phyloP scores from a whole-genome alignment of 2,888 invertebrate species.

The Rhopalosiphum nymphaeae region DNA sequence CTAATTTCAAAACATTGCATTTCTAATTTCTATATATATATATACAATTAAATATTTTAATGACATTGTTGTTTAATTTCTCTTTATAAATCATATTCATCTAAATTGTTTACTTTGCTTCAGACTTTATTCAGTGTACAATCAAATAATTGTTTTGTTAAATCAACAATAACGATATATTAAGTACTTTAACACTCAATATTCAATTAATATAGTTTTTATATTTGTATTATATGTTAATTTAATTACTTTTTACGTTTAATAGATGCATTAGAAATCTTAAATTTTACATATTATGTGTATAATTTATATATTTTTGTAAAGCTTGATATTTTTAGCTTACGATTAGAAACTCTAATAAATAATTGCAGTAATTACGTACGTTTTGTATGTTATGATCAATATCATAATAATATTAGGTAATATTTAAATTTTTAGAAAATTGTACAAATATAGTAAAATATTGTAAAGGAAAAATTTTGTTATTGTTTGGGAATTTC shows the following conservation, averaged over 20 bases:
- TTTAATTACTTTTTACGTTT: no score
- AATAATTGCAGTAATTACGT: not conserved
- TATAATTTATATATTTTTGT: not conserved
- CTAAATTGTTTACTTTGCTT: not conserved
- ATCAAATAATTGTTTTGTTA: not conserved
- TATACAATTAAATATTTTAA: not conserved
- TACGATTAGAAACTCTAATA: not conserved
- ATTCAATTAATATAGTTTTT: not conserved
- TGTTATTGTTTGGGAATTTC: no score
- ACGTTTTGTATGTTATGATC: not conserved
- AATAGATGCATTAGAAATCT: no score
- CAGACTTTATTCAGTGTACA: not conserved
- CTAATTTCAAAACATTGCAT: not conserved
- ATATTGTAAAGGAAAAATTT: not conserved
- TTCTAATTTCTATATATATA: not conserved
- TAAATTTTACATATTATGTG: no score
- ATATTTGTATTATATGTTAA: not conserved
- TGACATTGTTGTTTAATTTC: not conserved
- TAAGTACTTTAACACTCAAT: not conserved
- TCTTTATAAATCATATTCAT: not conserved
- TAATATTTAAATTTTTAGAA: not conserved
- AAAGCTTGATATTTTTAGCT: not conserved
- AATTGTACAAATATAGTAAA: not conserved
- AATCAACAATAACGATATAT: not conserved
- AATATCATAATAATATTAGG: not conserved